These are phyloP conservation scores for Oreocharis arfaki DNA, from an alignment of 2,113 vertebrate genomes.

Conservation along the genomic window DNA sequence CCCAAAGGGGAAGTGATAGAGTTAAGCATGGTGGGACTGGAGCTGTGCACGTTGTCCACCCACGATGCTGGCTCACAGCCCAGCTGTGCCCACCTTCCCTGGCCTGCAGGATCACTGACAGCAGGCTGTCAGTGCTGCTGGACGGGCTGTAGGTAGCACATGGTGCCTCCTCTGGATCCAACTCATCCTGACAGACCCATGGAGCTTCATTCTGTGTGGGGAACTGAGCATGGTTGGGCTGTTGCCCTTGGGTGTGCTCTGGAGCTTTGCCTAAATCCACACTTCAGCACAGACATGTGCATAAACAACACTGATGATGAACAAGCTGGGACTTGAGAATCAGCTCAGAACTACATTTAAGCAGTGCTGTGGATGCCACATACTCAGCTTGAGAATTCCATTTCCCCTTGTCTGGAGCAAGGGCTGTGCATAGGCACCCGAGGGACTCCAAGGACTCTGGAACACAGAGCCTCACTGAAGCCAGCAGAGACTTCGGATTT, in stretches of 20 bases:
- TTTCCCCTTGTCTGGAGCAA: background rate
- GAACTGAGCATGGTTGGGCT: background rate
- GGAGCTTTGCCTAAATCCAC: conserved; percentile 48
- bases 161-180: fast-evolving
- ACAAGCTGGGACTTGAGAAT: conserved; percentile 28
- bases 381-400: background rate
- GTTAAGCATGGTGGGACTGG: background rate
- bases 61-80: background rate
- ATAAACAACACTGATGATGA: background rate
- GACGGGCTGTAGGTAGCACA: background rate
- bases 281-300: background rate
- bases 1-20: background rate
- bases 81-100: background rate
- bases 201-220: fast-evolving
- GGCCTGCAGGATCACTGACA: background rate
- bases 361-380: background rate
- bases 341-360: background rate
- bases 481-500: background rate
- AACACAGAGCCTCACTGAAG: background rate
- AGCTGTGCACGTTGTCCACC: background rate
- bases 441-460: background rate
- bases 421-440: background rate
- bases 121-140: background rate
- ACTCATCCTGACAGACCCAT: background rate
- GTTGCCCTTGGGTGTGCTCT: conserved; percentile 5